Conservation (phyloP, 1,140 invertebrate genomes). For the Pseudomyrmex cubaensis region DNA sequence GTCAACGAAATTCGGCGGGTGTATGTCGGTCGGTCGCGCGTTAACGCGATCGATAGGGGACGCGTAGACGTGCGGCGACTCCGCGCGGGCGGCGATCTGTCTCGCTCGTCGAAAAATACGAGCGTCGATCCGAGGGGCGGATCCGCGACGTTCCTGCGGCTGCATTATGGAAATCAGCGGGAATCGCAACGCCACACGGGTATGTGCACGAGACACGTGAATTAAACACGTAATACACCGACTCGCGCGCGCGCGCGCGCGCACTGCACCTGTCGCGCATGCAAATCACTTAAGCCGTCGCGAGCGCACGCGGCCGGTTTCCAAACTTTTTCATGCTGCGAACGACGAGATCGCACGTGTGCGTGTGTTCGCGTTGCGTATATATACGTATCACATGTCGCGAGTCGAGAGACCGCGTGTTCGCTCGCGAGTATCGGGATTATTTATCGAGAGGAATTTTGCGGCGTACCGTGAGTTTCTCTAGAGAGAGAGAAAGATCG, state of each 20-base stretch:
- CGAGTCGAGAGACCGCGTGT: not conserved
- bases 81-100: conserved; percentile 27
- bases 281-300: conserved; percentile 76
- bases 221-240: conserved; percentile 81
- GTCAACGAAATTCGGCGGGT: conserved; percentile 9
- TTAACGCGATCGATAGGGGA: conserved; percentile 43
- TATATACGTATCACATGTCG: conserved; percentile 2
- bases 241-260: conserved; percentile 69
- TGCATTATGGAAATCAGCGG: conserved; percentile 74
- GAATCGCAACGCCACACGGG: conserved; percentile 67
- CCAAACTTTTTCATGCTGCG: conserved; percentile 65
- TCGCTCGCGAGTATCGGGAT: conserved; percentile 6
- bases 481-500: not conserved
- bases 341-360: conserved; percentile 37
- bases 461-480: conserved; percentile 19
- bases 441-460: conserved; percentile 56
- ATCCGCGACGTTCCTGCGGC: conserved; percentile 18
- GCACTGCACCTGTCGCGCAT: conserved; percentile 78
- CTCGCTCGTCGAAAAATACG: conserved; percentile 64
- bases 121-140: conserved; percentile 51
- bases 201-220: conserved; percentile 77
- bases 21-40: conserved; percentile 30
- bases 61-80: conserved; percentile 20
- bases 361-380: not conserved
- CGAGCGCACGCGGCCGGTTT: conserved; percentile 63